Conservation (phyloP, 2,888 invertebrate genomes). For the Seira ritae region DNA sequence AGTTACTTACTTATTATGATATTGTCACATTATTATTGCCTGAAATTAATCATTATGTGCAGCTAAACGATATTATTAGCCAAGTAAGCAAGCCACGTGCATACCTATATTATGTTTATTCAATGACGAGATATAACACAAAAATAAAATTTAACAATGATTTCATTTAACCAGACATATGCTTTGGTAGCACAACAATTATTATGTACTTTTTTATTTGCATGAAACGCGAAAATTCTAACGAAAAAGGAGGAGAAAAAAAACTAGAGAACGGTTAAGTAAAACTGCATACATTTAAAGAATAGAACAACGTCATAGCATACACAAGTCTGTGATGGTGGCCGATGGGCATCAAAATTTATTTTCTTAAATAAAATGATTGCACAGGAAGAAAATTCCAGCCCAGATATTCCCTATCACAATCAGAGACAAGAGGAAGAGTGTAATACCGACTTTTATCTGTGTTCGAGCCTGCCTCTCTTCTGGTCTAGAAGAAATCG, state of each 20-base stretch:
- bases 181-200: too few species aligned
- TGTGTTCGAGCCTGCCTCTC: background rate
- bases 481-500: background rate
- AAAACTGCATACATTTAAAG: too few species aligned
- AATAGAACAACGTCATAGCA: too few species aligned
- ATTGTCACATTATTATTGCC: constrained; percentile 1
- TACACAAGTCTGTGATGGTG: too few species aligned
- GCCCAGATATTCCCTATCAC: too few species aligned
- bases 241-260: too few species aligned
- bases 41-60: constrained; percentile 1
- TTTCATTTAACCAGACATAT: background rate
- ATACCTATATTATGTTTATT: background rate
- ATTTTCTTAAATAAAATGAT: too few species aligned
- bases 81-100: background rate
- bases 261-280: too few species aligned
- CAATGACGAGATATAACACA: background rate
- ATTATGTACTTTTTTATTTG: too few species aligned
- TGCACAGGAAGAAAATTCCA: too few species aligned
- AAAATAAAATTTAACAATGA: background rate
- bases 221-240: too few species aligned
- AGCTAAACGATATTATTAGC: constrained; percentile 7
- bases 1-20: background rate
- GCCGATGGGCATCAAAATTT: too few species aligned
- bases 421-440: background rate
- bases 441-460: background rate